These are phyloP conservation scores for Cordilura impudica DNA, from an alignment of 2,888 invertebrate species.

Conservation along the genomic window DNA sequence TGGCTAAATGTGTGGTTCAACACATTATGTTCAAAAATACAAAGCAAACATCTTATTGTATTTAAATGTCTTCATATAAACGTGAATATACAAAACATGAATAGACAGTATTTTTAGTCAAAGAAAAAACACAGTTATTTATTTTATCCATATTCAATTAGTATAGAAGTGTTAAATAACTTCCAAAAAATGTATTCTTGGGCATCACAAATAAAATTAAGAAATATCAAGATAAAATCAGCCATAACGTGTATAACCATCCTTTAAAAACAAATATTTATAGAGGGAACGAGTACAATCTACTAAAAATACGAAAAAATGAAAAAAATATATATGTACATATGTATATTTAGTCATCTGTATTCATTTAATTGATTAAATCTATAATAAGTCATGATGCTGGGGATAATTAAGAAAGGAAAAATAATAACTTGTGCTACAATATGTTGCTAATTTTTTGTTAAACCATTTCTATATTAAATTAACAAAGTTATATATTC, in stretches of 20 bases:
- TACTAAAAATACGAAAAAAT: background rate
- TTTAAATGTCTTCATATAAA: background rate
- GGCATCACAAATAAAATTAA: background rate
- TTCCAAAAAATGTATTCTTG: constrained; percentile 3
- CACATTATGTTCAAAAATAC: too few species aligned
- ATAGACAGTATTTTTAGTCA: background rate
- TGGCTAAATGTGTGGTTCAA: background rate
- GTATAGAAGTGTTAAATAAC: constrained; percentile 42
- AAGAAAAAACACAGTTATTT: constrained; percentile 24
- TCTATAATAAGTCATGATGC: constrained; percentile 29
- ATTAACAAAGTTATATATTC: constrained; percentile 51
- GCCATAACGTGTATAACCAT: background rate
- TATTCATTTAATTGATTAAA: constrained; percentile 26
- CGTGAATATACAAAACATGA: background rate
- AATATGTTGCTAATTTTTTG: constrained; percentile 40
- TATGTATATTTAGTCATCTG: background rate
- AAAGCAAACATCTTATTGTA: background rate
- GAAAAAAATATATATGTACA: background rate
- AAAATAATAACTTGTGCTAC: background rate
- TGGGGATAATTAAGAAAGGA: constrained; percentile 22
- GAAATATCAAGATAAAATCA: background rate
- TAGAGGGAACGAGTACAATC: background rate
- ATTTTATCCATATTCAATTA: constrained; percentile 48
- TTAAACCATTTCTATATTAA: constrained; percentile 34
- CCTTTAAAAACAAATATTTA: background rate